These are phyloP conservation scores for Odontothrips loti DNA, from an alignment of 2,888 invertebrate genomes.

Conservation along the genomic window DNA sequence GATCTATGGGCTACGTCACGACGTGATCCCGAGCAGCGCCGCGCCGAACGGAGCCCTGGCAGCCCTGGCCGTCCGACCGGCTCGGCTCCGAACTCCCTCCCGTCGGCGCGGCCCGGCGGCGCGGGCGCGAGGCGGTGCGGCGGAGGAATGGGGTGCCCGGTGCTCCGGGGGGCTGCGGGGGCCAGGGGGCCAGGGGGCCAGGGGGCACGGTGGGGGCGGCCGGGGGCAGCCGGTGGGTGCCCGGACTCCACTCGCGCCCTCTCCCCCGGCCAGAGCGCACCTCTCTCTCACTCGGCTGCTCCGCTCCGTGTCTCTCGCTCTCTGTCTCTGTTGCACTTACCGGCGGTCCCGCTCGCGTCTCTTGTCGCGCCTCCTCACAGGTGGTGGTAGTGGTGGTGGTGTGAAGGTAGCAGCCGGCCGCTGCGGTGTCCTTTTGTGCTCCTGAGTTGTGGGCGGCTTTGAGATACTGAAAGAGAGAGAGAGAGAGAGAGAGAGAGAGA, in stretches of 20 bases:
- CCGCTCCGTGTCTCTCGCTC: background rate
- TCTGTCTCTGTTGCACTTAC: background rate
- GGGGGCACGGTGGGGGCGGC: too few relatives aligned
- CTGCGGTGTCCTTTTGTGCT: too few relatives aligned
- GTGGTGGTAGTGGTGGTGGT: background rate
- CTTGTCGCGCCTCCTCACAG: background rate
- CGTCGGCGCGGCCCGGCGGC: background rate
- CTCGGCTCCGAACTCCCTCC: too few relatives aligned
- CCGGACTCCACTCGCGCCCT: background rate
- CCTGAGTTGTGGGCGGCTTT: background rate
- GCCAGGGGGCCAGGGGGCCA: too few relatives aligned
- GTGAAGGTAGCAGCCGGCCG: background rate
- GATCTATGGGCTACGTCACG: too few relatives aligned
- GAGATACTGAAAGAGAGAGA: too few relatives aligned
- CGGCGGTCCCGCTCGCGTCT: background rate
- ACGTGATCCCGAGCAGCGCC: too few relatives aligned
- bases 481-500: too few relatives aligned
- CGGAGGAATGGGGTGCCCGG: background rate
- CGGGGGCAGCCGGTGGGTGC: background rate
- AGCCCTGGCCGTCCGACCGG: too few relatives aligned
- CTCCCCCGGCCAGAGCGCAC: background rate
- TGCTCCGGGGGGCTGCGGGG: background rate
- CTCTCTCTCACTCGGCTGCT: background rate
- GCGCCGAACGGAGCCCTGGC: too few relatives aligned
- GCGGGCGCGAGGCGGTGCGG: background rate